Conservation (phyloP, 2,888 invertebrate species). For the Drosophila recens region DNA sequence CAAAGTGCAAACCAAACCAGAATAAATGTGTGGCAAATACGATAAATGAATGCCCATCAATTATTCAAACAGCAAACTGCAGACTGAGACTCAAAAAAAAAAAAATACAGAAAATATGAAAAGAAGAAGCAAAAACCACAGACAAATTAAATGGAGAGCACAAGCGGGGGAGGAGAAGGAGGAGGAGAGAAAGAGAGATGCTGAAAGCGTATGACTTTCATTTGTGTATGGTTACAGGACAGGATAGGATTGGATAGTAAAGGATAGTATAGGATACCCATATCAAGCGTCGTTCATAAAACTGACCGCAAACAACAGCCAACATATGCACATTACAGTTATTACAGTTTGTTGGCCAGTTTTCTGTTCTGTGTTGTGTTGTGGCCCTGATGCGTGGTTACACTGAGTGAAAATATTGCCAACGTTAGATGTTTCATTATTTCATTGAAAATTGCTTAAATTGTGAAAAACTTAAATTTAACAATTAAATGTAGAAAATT, state of each 20-base stretch:
- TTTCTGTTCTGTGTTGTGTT: constrained; percentile 5
- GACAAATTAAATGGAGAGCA: constrained; percentile 6
- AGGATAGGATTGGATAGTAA: too few relatives aligned
- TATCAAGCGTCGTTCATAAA: constrained; percentile 47
- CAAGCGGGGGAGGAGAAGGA: neutral
- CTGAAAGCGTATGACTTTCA: neutral
- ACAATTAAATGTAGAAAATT: too few relatives aligned
- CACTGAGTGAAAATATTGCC: neutral
- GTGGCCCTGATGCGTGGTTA: neutral
- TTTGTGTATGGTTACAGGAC: constrained; percentile 10
- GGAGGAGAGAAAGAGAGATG: neutral
- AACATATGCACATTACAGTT: constrained; percentile 57
- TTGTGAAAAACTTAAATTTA: too few relatives aligned
- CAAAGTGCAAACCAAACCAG: constrained; percentile 14
- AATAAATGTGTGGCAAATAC: constrained; percentile 45
- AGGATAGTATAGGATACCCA: constrained; percentile 18
- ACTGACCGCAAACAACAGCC: constrained; percentile 38
- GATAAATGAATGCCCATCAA: constrained; percentile 55
- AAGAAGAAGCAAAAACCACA: constrained; percentile 15
- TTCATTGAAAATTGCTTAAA: too few relatives aligned
- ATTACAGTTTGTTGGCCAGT: constrained; percentile 40
- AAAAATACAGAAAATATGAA: neutral
- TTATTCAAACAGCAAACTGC: constrained; percentile 37
- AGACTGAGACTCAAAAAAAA: constrained; percentile 6
- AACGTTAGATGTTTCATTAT: neutral